A percentile compares a stretch with the other conserved stretches of the same genome.
These are phyloP conservation scores for Leucophenga maculata DNA, from an alignment of 2,888 invertebrate species.

Conservation along the genomic window DNA sequence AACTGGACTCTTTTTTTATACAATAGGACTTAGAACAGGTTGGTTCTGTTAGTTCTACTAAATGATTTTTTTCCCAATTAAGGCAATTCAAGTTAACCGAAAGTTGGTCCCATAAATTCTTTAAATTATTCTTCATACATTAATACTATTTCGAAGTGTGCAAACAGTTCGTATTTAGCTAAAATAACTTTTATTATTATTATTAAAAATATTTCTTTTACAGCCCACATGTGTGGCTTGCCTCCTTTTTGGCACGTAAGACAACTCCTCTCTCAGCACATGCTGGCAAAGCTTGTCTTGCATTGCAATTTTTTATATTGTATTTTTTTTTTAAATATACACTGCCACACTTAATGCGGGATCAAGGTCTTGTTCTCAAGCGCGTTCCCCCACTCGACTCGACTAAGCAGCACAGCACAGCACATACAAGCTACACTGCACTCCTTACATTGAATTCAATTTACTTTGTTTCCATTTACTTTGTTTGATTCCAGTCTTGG, in stretches of 20 bases:
- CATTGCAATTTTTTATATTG: slow-evolving; percentile 31
- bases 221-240: neutral
- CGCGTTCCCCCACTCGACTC: slow-evolving; percentile 32
- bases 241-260: slow-evolving; percentile 1
- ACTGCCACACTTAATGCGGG: slow-evolving; percentile 61
- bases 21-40: too few relatives aligned
- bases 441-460: slow-evolving; percentile 2
- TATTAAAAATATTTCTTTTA: too few relatives aligned
- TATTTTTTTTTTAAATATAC: slow-evolving; percentile 30
- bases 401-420: neutral
- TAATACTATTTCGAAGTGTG: too few relatives aligned
- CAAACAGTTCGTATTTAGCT: too few relatives aligned
- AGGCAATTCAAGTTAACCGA: too few relatives aligned
- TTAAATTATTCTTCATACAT: too few relatives aligned
- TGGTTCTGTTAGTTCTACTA: too few relatives aligned
- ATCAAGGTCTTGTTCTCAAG: slow-evolving; percentile 63
- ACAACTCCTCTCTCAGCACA: neutral
- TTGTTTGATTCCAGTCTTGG: slow-evolving; percentile 42
- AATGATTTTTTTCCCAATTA: too few relatives aligned
- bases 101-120: too few relatives aligned
- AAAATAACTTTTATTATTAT: neutral
- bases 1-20: too few relatives aligned
- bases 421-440: slow-evolving; percentile 25
- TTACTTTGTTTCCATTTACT: slow-evolving; percentile 31
- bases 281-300: slow-evolving; percentile 8